Conservation (phyloP, 2,113 vertebrate genomes). For the Tragelaphus strepsiceros region DNA sequence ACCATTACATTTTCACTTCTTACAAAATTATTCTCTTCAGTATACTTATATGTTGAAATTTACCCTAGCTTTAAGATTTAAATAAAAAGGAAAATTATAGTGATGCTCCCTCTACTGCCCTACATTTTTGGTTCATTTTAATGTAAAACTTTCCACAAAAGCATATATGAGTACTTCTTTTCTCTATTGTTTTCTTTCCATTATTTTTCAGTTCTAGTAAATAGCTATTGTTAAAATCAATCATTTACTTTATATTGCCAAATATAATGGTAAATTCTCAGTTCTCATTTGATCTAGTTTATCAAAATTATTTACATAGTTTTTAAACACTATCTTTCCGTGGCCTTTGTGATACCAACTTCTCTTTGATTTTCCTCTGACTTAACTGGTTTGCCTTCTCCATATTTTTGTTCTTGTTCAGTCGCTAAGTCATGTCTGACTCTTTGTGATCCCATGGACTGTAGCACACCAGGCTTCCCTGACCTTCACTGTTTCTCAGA, state of each 20-base stretch:
- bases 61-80: not conserved
- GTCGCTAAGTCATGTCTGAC: not conserved
- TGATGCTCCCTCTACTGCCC: not conserved
- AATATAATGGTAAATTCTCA: not conserved
- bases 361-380: not conserved
- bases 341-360: not conserved
- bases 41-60: not conserved
- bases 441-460: not conserved
- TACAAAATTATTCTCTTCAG: not conserved
- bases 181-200: not conserved
- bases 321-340: not conserved
- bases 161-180: not conserved
- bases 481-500: not conserved
- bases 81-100: not conserved
- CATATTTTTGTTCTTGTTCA: not conserved
- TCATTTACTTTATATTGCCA: not conserved
- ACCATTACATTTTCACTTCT: not conserved
- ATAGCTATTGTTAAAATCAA: not conserved
- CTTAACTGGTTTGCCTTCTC: not conserved
- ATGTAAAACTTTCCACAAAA: not conserved
- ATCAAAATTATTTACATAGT: not conserved
- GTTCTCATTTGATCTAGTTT: not conserved
- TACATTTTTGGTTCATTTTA: not conserved
- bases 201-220: not conserved
- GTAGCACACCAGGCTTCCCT: not conserved